Percentiles rank a stretch among this genome's conserved stretches.
These are phyloP conservation scores for Gymnocephalus cernua DNA, from an alignment of 2,113 vertebrate species.

Conservation along the genomic window DNA sequence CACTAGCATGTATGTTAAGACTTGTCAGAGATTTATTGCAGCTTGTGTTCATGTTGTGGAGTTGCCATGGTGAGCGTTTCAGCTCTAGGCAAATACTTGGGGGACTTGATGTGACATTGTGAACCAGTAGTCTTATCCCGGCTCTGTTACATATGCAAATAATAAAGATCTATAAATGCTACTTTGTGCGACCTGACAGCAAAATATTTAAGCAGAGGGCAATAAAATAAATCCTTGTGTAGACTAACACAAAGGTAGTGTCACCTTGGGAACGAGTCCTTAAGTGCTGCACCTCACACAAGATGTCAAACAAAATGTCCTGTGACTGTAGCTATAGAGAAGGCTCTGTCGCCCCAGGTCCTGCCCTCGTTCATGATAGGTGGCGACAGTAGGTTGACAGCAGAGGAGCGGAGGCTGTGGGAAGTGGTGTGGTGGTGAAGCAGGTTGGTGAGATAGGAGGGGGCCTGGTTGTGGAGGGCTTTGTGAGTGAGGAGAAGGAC, in stretches of 20 bases:
- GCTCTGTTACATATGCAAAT: background rate
- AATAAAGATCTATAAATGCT: background rate
- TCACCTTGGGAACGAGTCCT: conserved; percentile 9
- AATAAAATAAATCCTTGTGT: background rate
- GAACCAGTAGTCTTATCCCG: background rate
- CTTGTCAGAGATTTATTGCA: conserved; percentile 25
- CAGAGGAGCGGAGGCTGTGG: too few relatives aligned
- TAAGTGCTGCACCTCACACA: background rate
- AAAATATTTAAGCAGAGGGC: background rate
- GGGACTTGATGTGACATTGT: conserved; percentile 1
- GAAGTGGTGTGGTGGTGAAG: too few relatives aligned
- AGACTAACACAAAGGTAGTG: background rate
- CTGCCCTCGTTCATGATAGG: too few relatives aligned
- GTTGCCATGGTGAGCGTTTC: conserved; percentile 47
- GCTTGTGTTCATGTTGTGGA: conserved; percentile 46
- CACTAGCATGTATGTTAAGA: background rate
- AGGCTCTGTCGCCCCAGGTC: too few relatives aligned
- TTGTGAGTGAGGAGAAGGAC: too few relatives aligned
- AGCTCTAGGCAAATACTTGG: conserved; percentile 19
- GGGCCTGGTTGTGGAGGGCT: too few relatives aligned
- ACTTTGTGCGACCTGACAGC: background rate
- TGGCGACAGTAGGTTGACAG: too few relatives aligned
- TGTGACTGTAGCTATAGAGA: too few relatives aligned
- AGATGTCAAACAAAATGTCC: background rate
- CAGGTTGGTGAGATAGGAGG: too few relatives aligned